phyloP scores from a whole-genome alignment of 2,888 invertebrate species.

The Torymus texanus region DNA sequence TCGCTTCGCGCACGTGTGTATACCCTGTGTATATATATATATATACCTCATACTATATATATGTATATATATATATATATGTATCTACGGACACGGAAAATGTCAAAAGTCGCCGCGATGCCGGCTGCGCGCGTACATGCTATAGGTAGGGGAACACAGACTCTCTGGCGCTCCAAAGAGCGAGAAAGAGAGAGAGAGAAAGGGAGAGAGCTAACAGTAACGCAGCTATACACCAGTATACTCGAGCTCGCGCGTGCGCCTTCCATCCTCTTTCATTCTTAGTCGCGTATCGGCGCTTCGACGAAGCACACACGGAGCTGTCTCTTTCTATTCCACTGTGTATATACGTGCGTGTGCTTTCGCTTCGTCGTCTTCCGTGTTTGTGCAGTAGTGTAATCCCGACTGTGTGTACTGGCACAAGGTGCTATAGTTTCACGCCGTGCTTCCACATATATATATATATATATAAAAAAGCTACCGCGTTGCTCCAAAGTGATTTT shows the following conservation, averaged over 20 bases:
- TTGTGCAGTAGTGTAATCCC: too few relatives aligned
- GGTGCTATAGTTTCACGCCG: too few relatives aligned
- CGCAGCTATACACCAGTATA: too few relatives aligned
- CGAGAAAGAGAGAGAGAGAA: not conserved
- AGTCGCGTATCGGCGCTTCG: slow-evolving; percentile 27
- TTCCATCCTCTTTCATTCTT: not conserved
- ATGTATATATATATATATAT: not conserved
- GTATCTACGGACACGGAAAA: not conserved
- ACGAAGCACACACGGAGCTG: slow-evolving; percentile 8
- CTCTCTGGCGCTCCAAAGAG: not conserved
- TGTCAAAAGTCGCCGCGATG: slow-evolving; percentile 3
- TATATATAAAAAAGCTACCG: too few relatives aligned
- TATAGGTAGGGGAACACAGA: not conserved
- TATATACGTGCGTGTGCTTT: too few relatives aligned
- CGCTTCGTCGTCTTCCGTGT: too few relatives aligned
- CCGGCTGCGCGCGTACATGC: not conserved
- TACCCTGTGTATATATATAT: too few relatives aligned
- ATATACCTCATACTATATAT: too few relatives aligned
- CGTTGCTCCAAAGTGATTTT: too few relatives aligned
- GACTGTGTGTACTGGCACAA: too few relatives aligned
- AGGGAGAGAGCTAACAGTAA: slow-evolving; percentile 3
- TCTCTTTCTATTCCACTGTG: not conserved
- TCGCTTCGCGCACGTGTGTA: too few relatives aligned
- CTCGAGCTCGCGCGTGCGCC: slow-evolving; percentile 12
- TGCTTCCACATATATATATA: too few relatives aligned